Evolutionary conservation across 2,113 vertebrate genomes (phyloP).

Genomic region (Triplophysa dalaica): DNA sequence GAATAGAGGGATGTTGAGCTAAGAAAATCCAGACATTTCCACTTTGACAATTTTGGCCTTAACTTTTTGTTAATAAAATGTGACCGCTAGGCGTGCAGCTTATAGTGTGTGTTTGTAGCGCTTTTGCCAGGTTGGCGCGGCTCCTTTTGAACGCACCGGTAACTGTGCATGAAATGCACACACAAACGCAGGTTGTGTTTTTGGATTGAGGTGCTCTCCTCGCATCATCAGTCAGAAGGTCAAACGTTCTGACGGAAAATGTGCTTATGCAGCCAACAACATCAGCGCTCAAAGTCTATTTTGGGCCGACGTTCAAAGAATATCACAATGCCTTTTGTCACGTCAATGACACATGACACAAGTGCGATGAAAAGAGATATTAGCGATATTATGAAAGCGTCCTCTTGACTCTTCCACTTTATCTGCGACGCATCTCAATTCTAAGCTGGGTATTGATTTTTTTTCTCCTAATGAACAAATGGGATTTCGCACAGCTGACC

Average conservation of each 20-base stretch:
- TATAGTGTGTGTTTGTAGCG: slow-evolving; percentile 42
- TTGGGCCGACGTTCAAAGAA: not conserved
- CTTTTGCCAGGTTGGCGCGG: slow-evolving; percentile 53
- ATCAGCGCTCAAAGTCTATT: slow-evolving; percentile 4
- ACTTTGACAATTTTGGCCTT: not conserved
- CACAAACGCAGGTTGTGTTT: slow-evolving; percentile 63
- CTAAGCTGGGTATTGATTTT: slow-evolving; percentile 70
- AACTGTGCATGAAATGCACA: slow-evolving; percentile 72
- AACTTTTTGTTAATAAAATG: slow-evolving; percentile 29
- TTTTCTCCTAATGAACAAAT: slow-evolving; percentile 75
- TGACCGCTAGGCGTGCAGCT: slow-evolving; percentile 42
- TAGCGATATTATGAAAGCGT: slow-evolving; percentile 42
- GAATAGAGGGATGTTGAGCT: not conserved
- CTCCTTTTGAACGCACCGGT: slow-evolving; percentile 68
- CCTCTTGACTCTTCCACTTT: slow-evolving; percentile 44
- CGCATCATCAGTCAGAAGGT: slow-evolving; percentile 69
- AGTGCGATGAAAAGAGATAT: slow-evolving; percentile 23
- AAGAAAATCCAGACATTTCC: not conserved
- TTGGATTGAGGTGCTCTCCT: slow-evolving; percentile 64
- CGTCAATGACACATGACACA: slow-evolving; percentile 30
- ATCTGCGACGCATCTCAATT: slow-evolving; percentile 60
- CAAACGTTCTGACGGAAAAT: slow-evolving; percentile 52
- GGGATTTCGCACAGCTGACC: slow-evolving; percentile 81
- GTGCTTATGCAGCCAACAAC: slow-evolving; percentile 47
- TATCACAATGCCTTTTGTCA: slow-evolving; percentile 12